A percentile compares a stretch with the other conserved stretches of the same genome.
Evolutionary conservation across 2,113 vertebrate species (phyloP).

Genomic region (Dipodomys spectabilis): DNA sequence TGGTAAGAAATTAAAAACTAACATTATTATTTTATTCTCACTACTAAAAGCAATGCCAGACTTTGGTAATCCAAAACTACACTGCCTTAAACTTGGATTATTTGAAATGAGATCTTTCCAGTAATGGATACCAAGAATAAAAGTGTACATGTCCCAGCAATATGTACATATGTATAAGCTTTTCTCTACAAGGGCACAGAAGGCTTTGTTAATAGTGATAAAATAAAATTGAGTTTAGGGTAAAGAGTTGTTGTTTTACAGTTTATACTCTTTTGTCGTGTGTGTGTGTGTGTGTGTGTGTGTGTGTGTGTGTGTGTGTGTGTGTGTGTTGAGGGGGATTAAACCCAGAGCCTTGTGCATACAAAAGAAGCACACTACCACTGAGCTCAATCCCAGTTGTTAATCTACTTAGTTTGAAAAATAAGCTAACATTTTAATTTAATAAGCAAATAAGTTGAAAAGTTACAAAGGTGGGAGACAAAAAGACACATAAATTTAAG

Average conservation of each 20-base stretch:
- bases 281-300: too few relatives aligned
- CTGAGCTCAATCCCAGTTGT: neutral
- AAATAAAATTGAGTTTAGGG: conserved; percentile 11
- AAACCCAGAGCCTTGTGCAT: neutral
- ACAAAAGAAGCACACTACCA: neutral
- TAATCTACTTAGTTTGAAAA: conserved; percentile 34
- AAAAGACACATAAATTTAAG: neutral
- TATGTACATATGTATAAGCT: neutral
- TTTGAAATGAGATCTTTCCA: conserved; percentile 69
- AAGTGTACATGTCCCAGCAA: neutral
- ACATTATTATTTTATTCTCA: conserved; percentile 75
- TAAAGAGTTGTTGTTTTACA: conserved; percentile 7
- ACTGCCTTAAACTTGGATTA: conserved; percentile 61
- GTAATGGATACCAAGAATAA: conserved; percentile 46
- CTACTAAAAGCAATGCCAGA: conserved; percentile 56
- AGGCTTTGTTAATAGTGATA: conserved; percentile 22
- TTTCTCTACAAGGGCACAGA: conserved; percentile 8
- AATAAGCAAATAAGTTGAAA: neutral
- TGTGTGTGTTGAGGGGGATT: neutral
- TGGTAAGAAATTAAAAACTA: conserved; percentile 56
- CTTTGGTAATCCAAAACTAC: conserved; percentile 78
- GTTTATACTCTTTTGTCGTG: neutral
- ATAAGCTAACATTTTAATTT: conserved; percentile 36
- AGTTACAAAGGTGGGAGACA: neutral
- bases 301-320: too few relatives aligned